phyloP scores from a whole-genome alignment of 2,797 vertebrate species.

The Pitangus sulphuratus region DNA sequence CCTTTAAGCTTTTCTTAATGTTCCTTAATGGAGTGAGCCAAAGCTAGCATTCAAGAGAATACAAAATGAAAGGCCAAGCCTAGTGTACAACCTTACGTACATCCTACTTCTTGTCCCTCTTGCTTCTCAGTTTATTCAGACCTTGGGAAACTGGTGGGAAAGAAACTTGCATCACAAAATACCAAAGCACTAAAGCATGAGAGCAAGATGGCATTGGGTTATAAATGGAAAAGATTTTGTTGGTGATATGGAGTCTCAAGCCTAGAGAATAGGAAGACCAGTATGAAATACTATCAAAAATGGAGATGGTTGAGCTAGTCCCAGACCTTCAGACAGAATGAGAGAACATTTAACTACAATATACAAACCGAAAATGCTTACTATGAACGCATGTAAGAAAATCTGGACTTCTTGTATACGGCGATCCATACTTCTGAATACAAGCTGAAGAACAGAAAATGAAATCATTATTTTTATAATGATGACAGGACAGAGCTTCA shows the following conservation, averaged over 20 bases:
- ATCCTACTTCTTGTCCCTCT: neutral
- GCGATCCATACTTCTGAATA: slow-evolving; percentile 83
- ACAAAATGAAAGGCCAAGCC: neutral
- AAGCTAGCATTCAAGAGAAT: neutral
- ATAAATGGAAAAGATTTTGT: neutral
- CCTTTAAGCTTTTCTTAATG: neutral
- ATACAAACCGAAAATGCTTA: slow-evolving; percentile 77
- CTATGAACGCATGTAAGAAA: slow-evolving; percentile 93
- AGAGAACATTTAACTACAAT: neutral
- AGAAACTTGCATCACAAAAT: neutral
- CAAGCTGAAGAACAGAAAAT: slow-evolving; percentile 82
- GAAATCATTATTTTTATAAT: neutral
- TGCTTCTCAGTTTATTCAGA: neutral
- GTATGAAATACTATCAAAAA: neutral
- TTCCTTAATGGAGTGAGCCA: neutral
- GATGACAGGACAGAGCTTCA: neutral
- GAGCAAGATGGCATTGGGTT: neutral
- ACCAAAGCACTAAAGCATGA: neutral
- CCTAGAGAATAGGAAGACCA: neutral
- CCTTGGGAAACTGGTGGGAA: neutral
- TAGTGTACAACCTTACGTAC: neutral
- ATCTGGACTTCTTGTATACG: slow-evolving; percentile 83
- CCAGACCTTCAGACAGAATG: neutral
- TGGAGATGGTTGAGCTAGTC: neutral
- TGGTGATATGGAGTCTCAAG: neutral